phyloP scores from a whole-genome alignment of 1,140 invertebrate species.

The Sycobia sp. region DNA sequence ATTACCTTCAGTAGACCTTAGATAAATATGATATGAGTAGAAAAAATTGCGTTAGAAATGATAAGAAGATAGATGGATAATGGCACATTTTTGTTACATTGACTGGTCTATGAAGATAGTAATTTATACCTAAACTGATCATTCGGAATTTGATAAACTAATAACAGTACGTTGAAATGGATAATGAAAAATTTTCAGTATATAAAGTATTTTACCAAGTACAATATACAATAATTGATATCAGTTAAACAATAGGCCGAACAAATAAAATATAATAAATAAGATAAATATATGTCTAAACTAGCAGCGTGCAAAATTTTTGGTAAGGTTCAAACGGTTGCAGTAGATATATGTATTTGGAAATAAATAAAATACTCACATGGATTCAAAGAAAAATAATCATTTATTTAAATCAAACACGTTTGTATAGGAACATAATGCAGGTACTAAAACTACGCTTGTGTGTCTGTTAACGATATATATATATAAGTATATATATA shows the following conservation, averaged over 20 bases:
- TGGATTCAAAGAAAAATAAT: slow-evolving; percentile 48
- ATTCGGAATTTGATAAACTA: no score
- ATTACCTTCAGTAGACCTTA: no score
- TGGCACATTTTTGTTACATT: no score
- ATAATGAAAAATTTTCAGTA: not conserved
- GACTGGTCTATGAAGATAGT: no score
- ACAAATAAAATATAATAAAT: no score
- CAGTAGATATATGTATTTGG: not conserved
- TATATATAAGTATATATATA: slow-evolving; percentile 24
- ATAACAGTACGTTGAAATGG: no score
- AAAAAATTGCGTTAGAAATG: no score
- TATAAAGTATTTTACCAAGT: not conserved
- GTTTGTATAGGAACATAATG: slow-evolving; percentile 46
- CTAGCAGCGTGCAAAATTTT: slow-evolving; percentile 18
- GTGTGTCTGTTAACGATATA: no score
- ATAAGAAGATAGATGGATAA: no score
- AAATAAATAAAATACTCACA: slow-evolving; percentile 32
- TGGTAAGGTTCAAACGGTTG: not conserved
- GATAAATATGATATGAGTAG: no score
- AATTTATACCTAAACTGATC: no score
- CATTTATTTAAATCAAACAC: slow-evolving; percentile 51
- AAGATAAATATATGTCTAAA: no score
- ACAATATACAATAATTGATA: not conserved
- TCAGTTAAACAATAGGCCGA: not conserved
- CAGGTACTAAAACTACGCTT: slow-evolving; percentile 35